These are phyloP conservation scores for Epirrhoe tristata DNA, from an alignment of 2,888 invertebrate genomes.

Conservation along the genomic window DNA sequence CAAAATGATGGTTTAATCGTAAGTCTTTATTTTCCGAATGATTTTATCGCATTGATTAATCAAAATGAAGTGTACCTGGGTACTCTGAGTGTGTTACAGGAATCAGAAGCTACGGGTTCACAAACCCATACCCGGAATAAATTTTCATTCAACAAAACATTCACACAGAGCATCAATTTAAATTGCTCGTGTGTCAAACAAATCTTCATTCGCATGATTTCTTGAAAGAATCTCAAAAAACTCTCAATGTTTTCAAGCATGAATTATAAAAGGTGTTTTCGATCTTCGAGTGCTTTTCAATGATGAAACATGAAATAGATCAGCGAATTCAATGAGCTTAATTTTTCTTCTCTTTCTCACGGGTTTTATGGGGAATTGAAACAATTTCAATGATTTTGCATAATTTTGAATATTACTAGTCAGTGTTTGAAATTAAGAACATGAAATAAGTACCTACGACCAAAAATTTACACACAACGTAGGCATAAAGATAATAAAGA, in stretches of 20 bases:
- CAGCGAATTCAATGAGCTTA: constrained; percentile 46
- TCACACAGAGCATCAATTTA: not conserved
- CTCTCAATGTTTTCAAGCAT: constrained; percentile 7
- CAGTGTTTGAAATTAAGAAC: constrained; percentile 8
- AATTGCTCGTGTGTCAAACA: not conserved
- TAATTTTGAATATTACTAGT: constrained; percentile 61
- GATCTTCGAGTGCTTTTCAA: constrained; percentile 49
- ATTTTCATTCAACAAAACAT: not conserved
- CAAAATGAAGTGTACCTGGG: no score
- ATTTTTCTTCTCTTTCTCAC: constrained; percentile 60
- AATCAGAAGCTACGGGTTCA: no score
- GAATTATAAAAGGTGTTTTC: constrained; percentile 27
- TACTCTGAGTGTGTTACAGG: no score
- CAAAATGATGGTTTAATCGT: no score
- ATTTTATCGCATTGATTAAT: no score
- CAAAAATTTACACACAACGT: no score
- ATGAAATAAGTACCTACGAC: no score
- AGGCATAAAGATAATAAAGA: no score
- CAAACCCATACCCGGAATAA: no score
- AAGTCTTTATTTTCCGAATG: no score
- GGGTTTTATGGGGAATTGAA: constrained; percentile 70
- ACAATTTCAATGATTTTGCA: constrained; percentile 69
- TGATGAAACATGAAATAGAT: constrained; percentile 52
- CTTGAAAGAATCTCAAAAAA: constrained; percentile 18
- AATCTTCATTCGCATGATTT: not conserved